These are phyloP conservation scores for Tamandua tetradactyla DNA, from an alignment of 2,797 vertebrate species.

Conservation along the genomic window DNA sequence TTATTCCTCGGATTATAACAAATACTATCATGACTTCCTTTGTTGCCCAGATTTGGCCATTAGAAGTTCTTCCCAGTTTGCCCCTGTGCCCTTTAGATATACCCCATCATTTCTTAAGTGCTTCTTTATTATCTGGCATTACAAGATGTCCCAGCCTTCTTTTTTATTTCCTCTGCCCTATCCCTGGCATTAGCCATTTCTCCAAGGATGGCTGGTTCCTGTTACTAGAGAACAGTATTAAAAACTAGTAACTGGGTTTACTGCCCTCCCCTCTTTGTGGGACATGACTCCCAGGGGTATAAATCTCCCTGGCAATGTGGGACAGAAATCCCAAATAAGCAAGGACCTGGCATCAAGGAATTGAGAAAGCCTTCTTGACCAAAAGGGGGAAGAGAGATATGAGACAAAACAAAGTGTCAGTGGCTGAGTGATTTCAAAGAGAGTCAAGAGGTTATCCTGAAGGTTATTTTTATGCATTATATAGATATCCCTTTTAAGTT, in stretches of 20 bases:
- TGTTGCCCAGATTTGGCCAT: background rate
- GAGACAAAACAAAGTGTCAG: no score
- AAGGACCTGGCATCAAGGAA: no score
- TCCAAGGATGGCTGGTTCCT: background rate
- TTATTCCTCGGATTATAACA: background rate
- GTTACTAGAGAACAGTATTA: background rate
- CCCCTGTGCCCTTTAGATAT: background rate
- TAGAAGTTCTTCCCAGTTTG: background rate
- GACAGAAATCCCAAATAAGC: no score
- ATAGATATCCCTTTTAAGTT: no score
- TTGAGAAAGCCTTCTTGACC: no score
- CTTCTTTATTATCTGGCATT: background rate
- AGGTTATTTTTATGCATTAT: no score
- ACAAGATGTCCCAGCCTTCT: background rate
- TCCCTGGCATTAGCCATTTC: conserved; percentile 18
- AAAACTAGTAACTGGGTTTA: background rate
- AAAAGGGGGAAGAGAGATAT: no score
- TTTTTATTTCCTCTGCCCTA: background rate
- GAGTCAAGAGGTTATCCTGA: no score
- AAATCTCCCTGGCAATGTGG: no score
- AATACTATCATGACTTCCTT: background rate
- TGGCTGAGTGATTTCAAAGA: no score
- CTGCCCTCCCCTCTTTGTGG: no score
- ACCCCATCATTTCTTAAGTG: background rate
- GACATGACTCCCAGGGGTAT: no score